Evolutionary conservation across 2,797 vertebrate genomes (phyloP), one percentile per base, ranked within the genome.

Genomic region (Enoplosus armatus): DNA sequence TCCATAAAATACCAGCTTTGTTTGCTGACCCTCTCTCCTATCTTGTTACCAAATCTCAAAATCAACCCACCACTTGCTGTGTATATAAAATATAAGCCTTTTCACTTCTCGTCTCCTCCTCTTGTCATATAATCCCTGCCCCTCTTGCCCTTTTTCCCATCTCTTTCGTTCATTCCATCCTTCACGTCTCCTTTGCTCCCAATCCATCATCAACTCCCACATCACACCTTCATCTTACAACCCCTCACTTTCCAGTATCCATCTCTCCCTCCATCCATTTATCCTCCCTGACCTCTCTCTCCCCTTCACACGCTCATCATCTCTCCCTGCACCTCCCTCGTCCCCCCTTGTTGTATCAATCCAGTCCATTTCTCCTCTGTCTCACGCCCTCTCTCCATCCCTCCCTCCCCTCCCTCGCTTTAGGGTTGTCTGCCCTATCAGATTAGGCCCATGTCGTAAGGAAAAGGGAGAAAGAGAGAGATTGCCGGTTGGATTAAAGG

Each of bases 401-500:
- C 31, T 8, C 50, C 60, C 39, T 74, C 27, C 80, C 70, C 54
- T 78, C 82, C 47, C 68, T 51, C 26, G 11, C 64, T 58, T 48
- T 37, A 6, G 76, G 31, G 66, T 83, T 60, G 75, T 56, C 75
- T 60, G 65, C 58, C 51, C 82, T 31, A 75, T 84, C 83, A 91
- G 93, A 92, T 94, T 93, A 94, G 59, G 73, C 78, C 81, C 16
- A 83, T 67, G 89, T 90, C 87, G 88, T 78, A 87, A 89, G 87
- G 84, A 87, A 84, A 48, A 82, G 82, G 80, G 86, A 82, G 84
- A 85, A 58, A 80, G 80, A 72, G 79, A 69, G 83, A 90, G 88
- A 93, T 93, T 93, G 92, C 73, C 12, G 26, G 69, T 77, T 89
- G 92, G 92, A 95, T 95, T 95, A 93, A 81, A 82, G 59, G 65